These are phyloP conservation scores for Nebria brevicollis DNA, from an alignment of 2,888 invertebrate genomes.

Conservation along the genomic window DNA sequence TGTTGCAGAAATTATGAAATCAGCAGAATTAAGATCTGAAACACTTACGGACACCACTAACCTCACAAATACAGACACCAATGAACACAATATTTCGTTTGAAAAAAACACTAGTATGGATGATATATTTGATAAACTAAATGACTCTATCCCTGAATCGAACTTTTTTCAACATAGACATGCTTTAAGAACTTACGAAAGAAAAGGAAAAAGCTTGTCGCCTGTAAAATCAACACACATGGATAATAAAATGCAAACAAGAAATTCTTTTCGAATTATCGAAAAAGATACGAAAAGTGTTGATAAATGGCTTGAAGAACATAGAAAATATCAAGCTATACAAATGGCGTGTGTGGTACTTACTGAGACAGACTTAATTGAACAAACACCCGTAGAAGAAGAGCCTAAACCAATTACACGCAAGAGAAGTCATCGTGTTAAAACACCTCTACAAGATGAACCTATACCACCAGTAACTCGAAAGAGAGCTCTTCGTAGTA, in stretches of 20 bases:
- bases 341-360: slow-evolving; percentile 39
- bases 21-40: neutral
- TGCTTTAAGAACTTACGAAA: slow-evolving; percentile 31
- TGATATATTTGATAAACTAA: neutral
- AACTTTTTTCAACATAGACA: neutral
- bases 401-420: neutral
- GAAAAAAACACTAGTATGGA: neutral
- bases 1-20: slow-evolving; percentile 59
- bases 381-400: slow-evolving; percentile 24
- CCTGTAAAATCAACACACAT: slow-evolving; percentile 7
- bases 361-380: neutral
- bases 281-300: slow-evolving; percentile 12
- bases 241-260: neutral
- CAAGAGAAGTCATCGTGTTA: neutral
- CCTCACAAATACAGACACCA: too few relatives aligned
- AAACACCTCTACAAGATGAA: slow-evolving; percentile 15
- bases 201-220: slow-evolving; percentile 27
- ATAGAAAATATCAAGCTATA: neutral
- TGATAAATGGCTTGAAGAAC: slow-evolving; percentile 34
- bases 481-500: neutral
- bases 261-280: slow-evolving; percentile 15
- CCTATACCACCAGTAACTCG: slow-evolving; percentile 2
- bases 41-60: too few relatives aligned
- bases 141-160: neutral
- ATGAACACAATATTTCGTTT: neutral